A percentile compares a stretch with the other conserved stretches of the same genome.
Evolutionary conservation across 2,113 vertebrate species (phyloP).

Genomic region (Menura novaehollandiae): DNA sequence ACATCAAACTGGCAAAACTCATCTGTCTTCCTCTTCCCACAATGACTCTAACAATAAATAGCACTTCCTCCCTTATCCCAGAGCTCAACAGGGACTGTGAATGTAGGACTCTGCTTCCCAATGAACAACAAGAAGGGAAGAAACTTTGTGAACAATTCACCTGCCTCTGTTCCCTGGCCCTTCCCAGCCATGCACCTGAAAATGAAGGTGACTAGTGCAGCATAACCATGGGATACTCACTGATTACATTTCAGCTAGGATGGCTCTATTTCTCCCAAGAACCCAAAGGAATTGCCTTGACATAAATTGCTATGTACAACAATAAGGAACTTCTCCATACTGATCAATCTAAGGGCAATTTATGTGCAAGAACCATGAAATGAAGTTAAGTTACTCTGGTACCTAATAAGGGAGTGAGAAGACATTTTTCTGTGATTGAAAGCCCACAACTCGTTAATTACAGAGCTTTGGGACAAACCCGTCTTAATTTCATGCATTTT

Average conservation of each 20-base stretch:
- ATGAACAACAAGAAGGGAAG: not conserved
- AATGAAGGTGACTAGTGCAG: not conserved
- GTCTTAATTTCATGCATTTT: constrained; percentile 40
- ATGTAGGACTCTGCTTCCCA: not conserved
- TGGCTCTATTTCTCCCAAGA: not conserved
- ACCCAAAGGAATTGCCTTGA: not conserved
- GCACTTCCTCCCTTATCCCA: not conserved
- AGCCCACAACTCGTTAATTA: constrained; percentile 41
- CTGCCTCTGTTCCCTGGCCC: not conserved
- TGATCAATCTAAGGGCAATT: constrained; percentile 57
- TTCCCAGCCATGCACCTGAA: not conserved
- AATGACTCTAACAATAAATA: not conserved
- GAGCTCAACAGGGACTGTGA: not conserved
- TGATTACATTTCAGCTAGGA: constrained; percentile 3
- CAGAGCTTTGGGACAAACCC: not conserved
- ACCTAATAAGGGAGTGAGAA: constrained; percentile 28
- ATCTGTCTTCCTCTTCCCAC: not conserved
- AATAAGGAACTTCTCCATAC: not conserved
- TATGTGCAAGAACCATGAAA: constrained; percentile 68
- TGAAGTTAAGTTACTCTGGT: constrained; percentile 47
- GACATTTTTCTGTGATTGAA: constrained; percentile 25
- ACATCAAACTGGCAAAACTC: not conserved
- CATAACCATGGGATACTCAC: not conserved
- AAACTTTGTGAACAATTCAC: not conserved
- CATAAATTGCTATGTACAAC: constrained; percentile 22